Conservation (phyloP, 2,797 vertebrate genomes). For the Epinephelus awoara region DNA sequence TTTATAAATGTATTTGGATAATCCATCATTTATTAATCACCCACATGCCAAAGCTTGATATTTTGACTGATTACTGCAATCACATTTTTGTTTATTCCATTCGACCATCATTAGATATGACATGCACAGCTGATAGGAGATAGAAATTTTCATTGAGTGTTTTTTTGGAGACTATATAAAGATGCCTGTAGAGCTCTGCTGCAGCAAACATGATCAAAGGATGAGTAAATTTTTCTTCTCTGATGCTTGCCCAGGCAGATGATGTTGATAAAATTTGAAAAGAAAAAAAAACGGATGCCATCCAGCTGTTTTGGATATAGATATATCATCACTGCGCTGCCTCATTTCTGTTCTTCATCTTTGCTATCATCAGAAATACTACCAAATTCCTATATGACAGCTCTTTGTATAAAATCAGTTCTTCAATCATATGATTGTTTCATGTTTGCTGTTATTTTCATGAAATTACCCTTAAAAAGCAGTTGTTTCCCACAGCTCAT, state of each 20-base stretch:
- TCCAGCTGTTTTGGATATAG: conserved; percentile 31
- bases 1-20: not conserved
- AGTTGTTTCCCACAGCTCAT: not conserved
- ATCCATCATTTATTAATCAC: not conserved
- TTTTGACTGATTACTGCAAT: not conserved
- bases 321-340: not conserved
- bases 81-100: not conserved
- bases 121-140: not conserved
- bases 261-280: conserved; percentile 17
- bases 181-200: not conserved
- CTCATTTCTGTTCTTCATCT: conserved; percentile 2
- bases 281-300: not conserved
- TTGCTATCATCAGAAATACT: not conserved
- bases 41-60: not conserved
- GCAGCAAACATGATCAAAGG: conserved; percentile 5
- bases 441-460: not conserved
- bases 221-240: conserved; percentile 5
- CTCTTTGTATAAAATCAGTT: not conserved
- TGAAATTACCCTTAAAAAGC: not conserved
- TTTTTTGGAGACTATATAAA: conserved; percentile 10
- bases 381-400: not conserved
- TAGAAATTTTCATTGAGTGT: conserved; percentile 20
- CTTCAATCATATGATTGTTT: not conserved
- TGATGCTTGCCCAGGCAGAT: conserved; percentile 1
- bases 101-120: not conserved